Percentiles rank a stretch among this genome's conserved stretches.
These are phyloP conservation scores for Meiosimyza platycephala DNA, from an alignment of 2,888 invertebrate species.

Conservation along the genomic window DNA sequence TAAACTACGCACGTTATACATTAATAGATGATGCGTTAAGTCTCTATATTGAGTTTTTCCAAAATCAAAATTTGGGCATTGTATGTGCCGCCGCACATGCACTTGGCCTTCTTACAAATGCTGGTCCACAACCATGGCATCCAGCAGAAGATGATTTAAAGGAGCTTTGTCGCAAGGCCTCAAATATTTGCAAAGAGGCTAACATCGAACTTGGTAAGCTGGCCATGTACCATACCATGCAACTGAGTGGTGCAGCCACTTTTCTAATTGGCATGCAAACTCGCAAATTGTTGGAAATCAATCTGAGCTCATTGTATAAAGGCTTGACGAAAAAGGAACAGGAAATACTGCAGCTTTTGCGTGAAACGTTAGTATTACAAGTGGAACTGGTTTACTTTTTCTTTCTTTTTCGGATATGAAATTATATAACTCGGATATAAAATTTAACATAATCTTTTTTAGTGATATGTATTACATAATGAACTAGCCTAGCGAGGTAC, in stretches of 20 bases:
- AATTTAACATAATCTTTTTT: too few species aligned
- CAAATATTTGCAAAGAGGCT: slow-evolving; percentile 75
- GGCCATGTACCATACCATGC: slow-evolving; percentile 75
- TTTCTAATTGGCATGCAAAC: slow-evolving; percentile 84
- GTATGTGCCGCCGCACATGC: slow-evolving; percentile 86
- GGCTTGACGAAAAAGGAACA: slow-evolving; percentile 77
- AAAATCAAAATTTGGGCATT: slow-evolving; percentile 75
- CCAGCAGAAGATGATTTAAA: slow-evolving; percentile 73
- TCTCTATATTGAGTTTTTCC: slow-evolving; percentile 76
- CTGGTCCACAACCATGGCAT: slow-evolving; percentile 84
- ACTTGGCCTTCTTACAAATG: slow-evolving; percentile 84
- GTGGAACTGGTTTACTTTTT: slow-evolving; percentile 1
- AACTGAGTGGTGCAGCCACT: slow-evolving; percentile 74
- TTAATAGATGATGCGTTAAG: slow-evolving; percentile 82
- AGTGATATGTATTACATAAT: too few species aligned
- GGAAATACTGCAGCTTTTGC: slow-evolving; percentile 72
- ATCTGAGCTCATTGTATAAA: slow-evolving; percentile 73
- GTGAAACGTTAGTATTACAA: slow-evolving; percentile 70
- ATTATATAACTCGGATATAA: too few species aligned
- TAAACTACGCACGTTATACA: slow-evolving; percentile 82
- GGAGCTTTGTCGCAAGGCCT: slow-evolving; percentile 68
- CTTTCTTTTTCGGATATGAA: too few species aligned
- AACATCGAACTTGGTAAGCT: slow-evolving; percentile 77
- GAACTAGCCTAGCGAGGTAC: too few species aligned
- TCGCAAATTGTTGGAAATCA: slow-evolving; percentile 72